phyloP scores from a whole-genome alignment of 2,888 invertebrate genomes.

The Pachydiplax longipennis region DNA sequence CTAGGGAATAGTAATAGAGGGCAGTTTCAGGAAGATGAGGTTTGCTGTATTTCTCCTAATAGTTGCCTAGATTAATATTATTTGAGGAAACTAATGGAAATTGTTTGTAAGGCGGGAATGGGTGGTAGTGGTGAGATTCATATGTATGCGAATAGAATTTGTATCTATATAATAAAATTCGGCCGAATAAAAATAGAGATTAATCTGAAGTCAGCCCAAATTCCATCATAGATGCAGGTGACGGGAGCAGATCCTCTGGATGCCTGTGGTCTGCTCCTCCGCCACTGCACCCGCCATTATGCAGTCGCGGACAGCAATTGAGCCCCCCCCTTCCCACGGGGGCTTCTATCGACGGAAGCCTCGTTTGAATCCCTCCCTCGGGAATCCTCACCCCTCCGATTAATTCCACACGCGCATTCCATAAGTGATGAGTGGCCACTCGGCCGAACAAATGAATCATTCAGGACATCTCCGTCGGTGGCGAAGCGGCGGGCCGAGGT shows the following conservation, averaged over 20 bases:
- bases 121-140: no score
- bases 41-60: no score
- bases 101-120: no score
- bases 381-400: neutral
- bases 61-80: no score
- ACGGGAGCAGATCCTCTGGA: neutral
- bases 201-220: neutral
- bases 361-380: neutral
- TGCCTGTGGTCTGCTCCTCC: neutral
- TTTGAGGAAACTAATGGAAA: no score
- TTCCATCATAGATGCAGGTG: neutral
- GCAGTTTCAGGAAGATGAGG: no score
- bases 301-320: neutral
- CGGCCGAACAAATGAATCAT: constrained; percentile 42
- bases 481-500: neutral
- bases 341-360: neutral
- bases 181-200: no score
- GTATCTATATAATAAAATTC: no score
- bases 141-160: no score
- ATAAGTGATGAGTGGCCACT: constrained; percentile 43
- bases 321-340: neutral
- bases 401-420: constrained; percentile 42
- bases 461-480: neutral
- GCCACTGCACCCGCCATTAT: no score
- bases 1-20: no score